Evolutionary conservation across 1,140 invertebrate species (phyloP).

Genomic region (Streblospio benedicti): DNA sequence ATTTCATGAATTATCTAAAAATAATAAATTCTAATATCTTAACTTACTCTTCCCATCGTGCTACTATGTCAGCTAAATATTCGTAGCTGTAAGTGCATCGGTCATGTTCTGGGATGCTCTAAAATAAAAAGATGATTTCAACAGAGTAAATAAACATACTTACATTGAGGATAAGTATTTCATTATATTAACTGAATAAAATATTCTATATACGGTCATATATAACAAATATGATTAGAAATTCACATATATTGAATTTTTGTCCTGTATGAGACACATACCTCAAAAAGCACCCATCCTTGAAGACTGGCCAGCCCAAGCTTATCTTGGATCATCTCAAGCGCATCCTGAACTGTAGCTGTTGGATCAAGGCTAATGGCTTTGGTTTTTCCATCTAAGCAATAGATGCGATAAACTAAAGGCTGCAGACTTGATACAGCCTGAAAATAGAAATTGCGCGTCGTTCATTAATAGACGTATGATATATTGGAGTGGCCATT

Average conservation of each 20-base stretch:
- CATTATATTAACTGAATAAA: too few species aligned
- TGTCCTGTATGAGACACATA: too few species aligned
- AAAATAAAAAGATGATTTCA: conserved; percentile 16
- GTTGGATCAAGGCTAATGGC: conserved; percentile 90
- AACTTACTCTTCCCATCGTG: conserved; percentile 82
- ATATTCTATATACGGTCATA: too few species aligned
- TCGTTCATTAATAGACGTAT: neutral
- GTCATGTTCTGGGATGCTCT: conserved; percentile 71
- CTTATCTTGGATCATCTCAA: conserved; percentile 78
- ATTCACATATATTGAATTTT: too few species aligned
- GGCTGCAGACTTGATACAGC: conserved; percentile 83
- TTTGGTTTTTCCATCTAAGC: conserved; percentile 87
- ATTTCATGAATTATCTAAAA: too few species aligned
- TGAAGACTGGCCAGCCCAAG: conserved; percentile 72
- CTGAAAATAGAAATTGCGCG: conserved; percentile 43
- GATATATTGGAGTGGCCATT: neutral
- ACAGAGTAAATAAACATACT: conserved; percentile 1
- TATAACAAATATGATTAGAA: too few species aligned
- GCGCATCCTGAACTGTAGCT: conserved; percentile 82
- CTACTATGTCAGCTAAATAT: conserved; percentile 87
- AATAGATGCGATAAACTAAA: conserved; percentile 89
- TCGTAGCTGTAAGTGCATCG: conserved; percentile 87
- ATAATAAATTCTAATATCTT: too few species aligned
- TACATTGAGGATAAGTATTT: neutral
- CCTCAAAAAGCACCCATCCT: conserved; percentile 85